Evolutionary conservation across 2,888 invertebrate species (phyloP).

Genomic region (Drosophila prolongata): DNA sequence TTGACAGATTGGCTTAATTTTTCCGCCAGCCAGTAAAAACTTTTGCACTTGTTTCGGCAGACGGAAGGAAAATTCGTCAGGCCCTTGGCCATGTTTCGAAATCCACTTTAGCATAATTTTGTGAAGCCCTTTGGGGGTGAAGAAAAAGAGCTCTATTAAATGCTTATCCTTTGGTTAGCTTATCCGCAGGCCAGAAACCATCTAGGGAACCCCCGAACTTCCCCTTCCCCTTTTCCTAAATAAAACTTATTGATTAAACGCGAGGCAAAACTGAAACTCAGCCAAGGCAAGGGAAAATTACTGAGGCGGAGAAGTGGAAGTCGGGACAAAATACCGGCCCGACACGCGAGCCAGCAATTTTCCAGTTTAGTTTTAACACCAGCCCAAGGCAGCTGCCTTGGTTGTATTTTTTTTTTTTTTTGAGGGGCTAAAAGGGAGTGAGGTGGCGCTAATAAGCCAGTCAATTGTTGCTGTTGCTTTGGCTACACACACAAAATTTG

Average conservation of each 20-base stretch:
- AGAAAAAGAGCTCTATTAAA: conserved; percentile 63
- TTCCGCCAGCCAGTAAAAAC: conserved; percentile 14
- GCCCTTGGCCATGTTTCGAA: conserved; percentile 59
- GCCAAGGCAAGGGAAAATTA: conserved; percentile 22
- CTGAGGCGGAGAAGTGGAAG: conserved; percentile 5
- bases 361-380: conserved; percentile 74
- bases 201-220: not conserved
- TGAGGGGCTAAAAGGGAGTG: not conserved
- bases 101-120: conserved; percentile 74
- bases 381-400: conserved; percentile 40
- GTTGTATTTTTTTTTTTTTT: conserved; percentile 1
- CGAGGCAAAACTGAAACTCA: conserved; percentile 41
- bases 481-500: conserved; percentile 54
- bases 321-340: conserved; percentile 61
- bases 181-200: conserved; percentile 37
- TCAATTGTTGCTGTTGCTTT: conserved; percentile 53
- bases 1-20: conserved; percentile 39
- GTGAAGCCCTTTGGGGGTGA: conserved; percentile 5
- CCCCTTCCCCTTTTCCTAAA: not conserved
- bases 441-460: conserved; percentile 65
- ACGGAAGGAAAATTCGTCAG: conserved; percentile 52
- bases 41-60: conserved; percentile 39
- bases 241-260: conserved; percentile 73
- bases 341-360: conserved; percentile 77
- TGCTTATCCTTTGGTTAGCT: conserved; percentile 59